Conservation (phyloP, 2,113 vertebrate genomes). For the Syngnathus typhle region DNA sequence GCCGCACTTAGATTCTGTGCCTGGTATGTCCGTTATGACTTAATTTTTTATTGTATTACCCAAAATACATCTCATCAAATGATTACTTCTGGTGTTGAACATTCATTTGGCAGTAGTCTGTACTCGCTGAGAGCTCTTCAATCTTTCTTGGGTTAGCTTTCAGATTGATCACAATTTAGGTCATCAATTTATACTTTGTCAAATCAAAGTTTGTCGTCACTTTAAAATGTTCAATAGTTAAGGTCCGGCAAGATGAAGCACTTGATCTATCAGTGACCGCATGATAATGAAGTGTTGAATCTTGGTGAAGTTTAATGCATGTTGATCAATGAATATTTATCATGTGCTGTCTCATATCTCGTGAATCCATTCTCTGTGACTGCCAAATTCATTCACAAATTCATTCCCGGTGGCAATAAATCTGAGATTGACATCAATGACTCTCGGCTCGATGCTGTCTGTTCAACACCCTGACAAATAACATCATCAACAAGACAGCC, state of each 20-base stretch:
- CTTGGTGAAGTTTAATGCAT: background rate
- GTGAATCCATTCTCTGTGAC: background rate
- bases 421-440: slow-evolving; percentile 19
- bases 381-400: background rate
- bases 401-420: slow-evolving; percentile 17
- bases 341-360: background rate
- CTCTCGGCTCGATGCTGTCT: background rate
- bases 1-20: too few relatives aligned
- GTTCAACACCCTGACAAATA: slow-evolving; percentile 21
- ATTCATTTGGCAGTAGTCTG: too few relatives aligned
- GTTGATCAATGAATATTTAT: slow-evolving; percentile 1
- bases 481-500: slow-evolving; percentile 26
- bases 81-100: too few relatives aligned
- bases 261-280: slow-evolving; percentile 3
- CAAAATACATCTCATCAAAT: too few relatives aligned
- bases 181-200: background rate
- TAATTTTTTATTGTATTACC: too few relatives aligned
- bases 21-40: too few relatives aligned
- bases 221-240: slow-evolving; percentile 2
- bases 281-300: slow-evolving; percentile 7
- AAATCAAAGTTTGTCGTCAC: background rate
- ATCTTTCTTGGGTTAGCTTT: too few relatives aligned
- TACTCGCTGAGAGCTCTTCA: too few relatives aligned
- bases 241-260: slow-evolving; percentile 4
- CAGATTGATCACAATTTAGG: background rate